Evolutionary conservation across 2,888 invertebrate genomes (phyloP), one percentile per base, ranked within the genome.

Genomic region (Fragum sueziense): DNA sequence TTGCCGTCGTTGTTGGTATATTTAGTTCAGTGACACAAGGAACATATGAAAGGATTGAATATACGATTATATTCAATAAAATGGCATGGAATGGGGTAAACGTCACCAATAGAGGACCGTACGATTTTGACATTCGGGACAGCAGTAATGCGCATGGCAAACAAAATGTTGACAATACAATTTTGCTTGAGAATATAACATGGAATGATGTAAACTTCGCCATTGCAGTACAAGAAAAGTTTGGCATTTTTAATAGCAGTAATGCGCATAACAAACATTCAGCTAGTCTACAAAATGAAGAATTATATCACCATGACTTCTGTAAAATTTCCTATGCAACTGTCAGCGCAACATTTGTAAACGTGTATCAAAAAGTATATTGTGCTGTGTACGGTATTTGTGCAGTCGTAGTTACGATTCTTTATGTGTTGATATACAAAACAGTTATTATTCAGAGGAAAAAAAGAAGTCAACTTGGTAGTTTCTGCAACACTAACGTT

Each of bases 371-470:
- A 62, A 89, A 86, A 65, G 80, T 88, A 29, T 90, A 91, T 85
- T 87, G 87, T 6, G 80, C 88, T 22, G 82, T 91, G 62, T 92
- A 90, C 79, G 85, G 90, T 2, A 80, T 91, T 20, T 90, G 90
- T 75, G 88, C 91, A 34, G 80, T 91, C 22, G 80, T 89, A 20
- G 91, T 92, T 20, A 87, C 91, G 22, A 84, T 90, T 25, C 87
- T 92, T 41, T 92, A 92, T 82, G 85, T 87, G 17, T 85, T 91
- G 31, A 92, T 92, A 34, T 88, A 89, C 37, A 51, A 78, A 37
- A 78, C 79, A 11, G 84, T 84, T 0, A 57, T 84, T 2, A 68
- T 70, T 1, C 80, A 80, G 33, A 72, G 84, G 17, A 72, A 76
- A 11, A 80, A 84, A 59, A 51, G 80, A 20, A 57, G 79, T 20